Evolutionary conservation across 2,797 vertebrate species (phyloP).

Genomic region (Cyprinella venusta): DNA sequence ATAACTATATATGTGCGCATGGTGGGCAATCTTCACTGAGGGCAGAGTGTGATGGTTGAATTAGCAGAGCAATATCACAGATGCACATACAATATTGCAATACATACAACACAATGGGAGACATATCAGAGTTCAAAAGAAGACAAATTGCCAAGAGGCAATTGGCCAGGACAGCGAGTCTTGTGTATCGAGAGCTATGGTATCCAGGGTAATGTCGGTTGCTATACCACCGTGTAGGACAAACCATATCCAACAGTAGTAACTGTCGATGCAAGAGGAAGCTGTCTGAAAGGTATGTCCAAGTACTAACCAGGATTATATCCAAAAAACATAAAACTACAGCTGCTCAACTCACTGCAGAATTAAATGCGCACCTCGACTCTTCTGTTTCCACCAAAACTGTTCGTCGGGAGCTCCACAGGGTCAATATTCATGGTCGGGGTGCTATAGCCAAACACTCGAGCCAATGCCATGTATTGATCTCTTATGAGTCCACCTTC

Average conservation of each 20-base stretch:
- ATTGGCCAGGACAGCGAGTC: neutral
- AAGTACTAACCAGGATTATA: neutral
- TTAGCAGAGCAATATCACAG: neutral
- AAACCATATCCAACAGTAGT: too few species aligned
- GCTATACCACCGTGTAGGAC: too few species aligned
- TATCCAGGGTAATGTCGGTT: too few species aligned
- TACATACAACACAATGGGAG: neutral
- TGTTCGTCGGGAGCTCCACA: too few species aligned
- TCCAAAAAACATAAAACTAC: neutral
- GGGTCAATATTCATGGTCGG: neutral
- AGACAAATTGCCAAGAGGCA: neutral
- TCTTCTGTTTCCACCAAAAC: too few species aligned
- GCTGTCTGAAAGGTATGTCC: neutral
- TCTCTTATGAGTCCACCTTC: too few species aligned
- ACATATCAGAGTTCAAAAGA: neutral
- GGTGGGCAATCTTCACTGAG: neutral
- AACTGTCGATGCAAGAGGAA: neutral
- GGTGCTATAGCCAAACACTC: neutral
- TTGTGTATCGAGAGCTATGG: too few species aligned
- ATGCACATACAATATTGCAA: neutral
- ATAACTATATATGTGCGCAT: neutral
- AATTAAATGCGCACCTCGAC: too few species aligned
- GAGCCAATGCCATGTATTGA: too few species aligned
- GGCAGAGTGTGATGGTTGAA: neutral
- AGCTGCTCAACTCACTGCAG: neutral